Evolutionary conservation across 2,113 vertebrate genomes (phyloP), one percentile per base, ranked within the genome.

Genomic region (Cephalopholis sonnerati): DNA sequence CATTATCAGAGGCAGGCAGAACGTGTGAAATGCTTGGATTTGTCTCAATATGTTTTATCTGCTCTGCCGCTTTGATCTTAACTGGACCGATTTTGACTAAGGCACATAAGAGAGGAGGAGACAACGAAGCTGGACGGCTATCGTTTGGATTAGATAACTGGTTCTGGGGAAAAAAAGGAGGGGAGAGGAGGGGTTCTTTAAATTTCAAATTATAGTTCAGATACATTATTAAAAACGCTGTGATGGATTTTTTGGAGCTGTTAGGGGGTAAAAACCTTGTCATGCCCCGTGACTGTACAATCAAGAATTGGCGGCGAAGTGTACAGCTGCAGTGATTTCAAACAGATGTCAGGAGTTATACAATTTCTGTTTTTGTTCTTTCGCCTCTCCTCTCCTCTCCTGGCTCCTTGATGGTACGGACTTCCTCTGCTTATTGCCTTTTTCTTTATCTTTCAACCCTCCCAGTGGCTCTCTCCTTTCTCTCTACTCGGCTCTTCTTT

Each of bases 1-100:
- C 85, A 81, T 81, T 81, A 86, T 87, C 75, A 79, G 66, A 86
- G 77, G 48, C 32, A 22, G 48, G 64, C 73, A 83, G 57, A 63
- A 32, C 53, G 71, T 79, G 73, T 55, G 69, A 79, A 79, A 75
- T 50, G 81, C 69, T 83, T 6, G 32, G 58, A 81, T 80, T 80
- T 79, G 77, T 77, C 72, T 86, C 39, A 62, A 66, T 71, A 58
- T 63, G 80, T 87, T 87, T 77, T 70, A 88, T 84, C 77, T 77
- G 67, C 74, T 64, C 36, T 16, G 53, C 53, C 6, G 17, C 85
- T 84, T 89, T 87, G 77, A 87, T 84, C 59, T 64, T 6, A 83
- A 84, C 64, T 1, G 54, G 50, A 80, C 65, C 13, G 55, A 64
- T 74, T 85, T 77, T 61, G 74, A 77, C 53, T 32, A 75, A 70